These are phyloP conservation scores for Calameuta filiformis DNA, from an alignment of 2,888 invertebrate species.

Conservation along the genomic window DNA sequence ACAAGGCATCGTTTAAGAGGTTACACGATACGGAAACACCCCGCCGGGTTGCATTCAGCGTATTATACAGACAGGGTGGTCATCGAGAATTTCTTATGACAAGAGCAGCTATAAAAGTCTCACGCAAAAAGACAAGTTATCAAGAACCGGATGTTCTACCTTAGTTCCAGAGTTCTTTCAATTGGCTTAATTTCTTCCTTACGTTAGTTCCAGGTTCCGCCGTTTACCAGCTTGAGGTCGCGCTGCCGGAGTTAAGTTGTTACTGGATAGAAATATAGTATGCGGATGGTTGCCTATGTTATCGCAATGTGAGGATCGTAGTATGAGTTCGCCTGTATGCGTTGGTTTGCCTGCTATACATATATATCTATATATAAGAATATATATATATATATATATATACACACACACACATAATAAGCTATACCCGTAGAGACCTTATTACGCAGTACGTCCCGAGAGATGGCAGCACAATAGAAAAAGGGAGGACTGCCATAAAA, in stretches of 20 bases:
- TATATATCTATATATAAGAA: background rate
- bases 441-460: background rate
- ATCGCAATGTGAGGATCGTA: slow-evolving; percentile 52
- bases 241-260: slow-evolving; percentile 51
- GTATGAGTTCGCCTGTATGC: slow-evolving; percentile 48
- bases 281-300: slow-evolving; percentile 42
- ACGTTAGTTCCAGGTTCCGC: slow-evolving; percentile 2
- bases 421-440: background rate
- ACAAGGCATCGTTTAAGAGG: background rate
- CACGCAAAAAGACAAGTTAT: background rate
- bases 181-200: background rate
- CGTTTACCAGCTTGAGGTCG: slow-evolving; percentile 7
- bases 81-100: background rate
- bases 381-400: background rate
- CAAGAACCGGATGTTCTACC: slow-evolving; percentile 13
- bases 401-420: background rate
- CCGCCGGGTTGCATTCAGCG: too few species aligned
- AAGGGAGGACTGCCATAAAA: background rate
- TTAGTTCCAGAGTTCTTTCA: background rate
- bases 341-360: slow-evolving; percentile 24
- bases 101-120: background rate
- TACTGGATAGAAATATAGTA: slow-evolving; percentile 46
- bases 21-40: background rate
- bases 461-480: background rate
- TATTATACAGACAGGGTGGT: background rate